Evolutionary conservation across 2,797 vertebrate species (phyloP).

Genomic region (Syngnathus acus): DNA sequence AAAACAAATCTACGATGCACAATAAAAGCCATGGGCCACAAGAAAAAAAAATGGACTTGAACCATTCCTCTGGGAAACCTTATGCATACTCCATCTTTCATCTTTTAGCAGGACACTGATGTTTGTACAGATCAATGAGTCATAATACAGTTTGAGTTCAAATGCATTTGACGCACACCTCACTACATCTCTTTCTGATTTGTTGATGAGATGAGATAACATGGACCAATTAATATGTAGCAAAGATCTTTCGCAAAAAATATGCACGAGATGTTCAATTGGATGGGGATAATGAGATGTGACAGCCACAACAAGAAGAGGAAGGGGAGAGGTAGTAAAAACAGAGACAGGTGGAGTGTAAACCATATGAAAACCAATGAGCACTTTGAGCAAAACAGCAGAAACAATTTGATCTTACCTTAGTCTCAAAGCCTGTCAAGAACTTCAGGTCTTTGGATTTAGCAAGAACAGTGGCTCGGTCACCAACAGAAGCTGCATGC

Average conservation of each 20-base stretch:
- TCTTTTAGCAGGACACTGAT: too few relatives aligned
- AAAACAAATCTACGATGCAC: not conserved
- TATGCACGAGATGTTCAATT: not conserved
- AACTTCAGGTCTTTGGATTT: constrained; percentile 85
- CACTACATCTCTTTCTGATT: too few relatives aligned
- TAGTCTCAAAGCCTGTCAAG: constrained; percentile 86
- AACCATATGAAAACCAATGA: constrained; percentile 35
- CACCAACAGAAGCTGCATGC: constrained; percentile 76
- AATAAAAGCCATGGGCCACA: not conserved
- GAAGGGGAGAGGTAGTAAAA: not conserved
- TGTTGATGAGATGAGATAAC: not conserved
- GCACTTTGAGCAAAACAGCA: not conserved
- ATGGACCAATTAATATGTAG: not conserved
- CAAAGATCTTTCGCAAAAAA: not conserved
- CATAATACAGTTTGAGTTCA: too few relatives aligned
- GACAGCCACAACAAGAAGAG: not conserved
- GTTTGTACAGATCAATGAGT: too few relatives aligned
- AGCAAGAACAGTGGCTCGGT: constrained; percentile 75
- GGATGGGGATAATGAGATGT: not conserved
- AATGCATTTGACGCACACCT: too few relatives aligned
- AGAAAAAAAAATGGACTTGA: not conserved
- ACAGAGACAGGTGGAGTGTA: constrained; percentile 9
- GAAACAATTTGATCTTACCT: constrained; percentile 65
- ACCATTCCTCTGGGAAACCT: not conserved
- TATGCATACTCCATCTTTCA: too few relatives aligned